Evolutionary conservation across 2,113 vertebrate species (phyloP).

Genomic region (Rutilus rutilus): DNA sequence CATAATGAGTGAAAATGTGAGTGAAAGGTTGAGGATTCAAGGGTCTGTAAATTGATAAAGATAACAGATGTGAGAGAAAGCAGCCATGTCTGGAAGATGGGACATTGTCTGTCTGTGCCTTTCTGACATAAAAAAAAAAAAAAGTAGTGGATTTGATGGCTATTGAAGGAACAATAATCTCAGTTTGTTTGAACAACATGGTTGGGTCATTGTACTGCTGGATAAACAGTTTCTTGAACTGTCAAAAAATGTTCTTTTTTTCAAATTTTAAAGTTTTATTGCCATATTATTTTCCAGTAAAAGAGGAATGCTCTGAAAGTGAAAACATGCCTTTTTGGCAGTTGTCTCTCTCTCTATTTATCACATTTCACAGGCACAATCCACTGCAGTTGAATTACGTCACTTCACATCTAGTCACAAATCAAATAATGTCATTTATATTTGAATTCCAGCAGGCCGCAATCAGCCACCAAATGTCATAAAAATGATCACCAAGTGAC

Average conservation of each 20-base stretch:
- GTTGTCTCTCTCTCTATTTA: not conserved
- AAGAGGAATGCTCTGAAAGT: not conserved
- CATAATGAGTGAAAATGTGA: not conserved
- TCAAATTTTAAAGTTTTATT: not conserved
- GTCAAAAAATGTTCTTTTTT: not conserved
- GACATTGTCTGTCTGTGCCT: not conserved
- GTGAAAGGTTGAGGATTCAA: conserved; percentile 10
- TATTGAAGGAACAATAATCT: conserved; percentile 9
- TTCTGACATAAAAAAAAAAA: not conserved
- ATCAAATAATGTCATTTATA: conserved; percentile 15
- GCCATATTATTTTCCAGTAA: not conserved
- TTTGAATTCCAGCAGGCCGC: conserved; percentile 13
- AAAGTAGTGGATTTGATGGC: not conserved
- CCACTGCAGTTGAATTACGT: not conserved
- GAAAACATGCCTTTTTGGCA: not conserved
- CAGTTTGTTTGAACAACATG: not conserved
- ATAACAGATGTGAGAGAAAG: not conserved
- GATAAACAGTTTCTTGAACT: conserved; percentile 17
- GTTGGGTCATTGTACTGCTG: not conserved
- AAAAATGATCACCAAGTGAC: conserved; percentile 2
- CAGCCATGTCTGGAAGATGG: not conserved
- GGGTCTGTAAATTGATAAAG: conserved; percentile 31
- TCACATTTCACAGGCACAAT: not conserved
- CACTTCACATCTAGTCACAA: not conserved
- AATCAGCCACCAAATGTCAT: conserved; percentile 21